Evolutionary conservation across 2,888 invertebrate genomes (phyloP).

Genomic region (Ormyrus rosae): DNA sequence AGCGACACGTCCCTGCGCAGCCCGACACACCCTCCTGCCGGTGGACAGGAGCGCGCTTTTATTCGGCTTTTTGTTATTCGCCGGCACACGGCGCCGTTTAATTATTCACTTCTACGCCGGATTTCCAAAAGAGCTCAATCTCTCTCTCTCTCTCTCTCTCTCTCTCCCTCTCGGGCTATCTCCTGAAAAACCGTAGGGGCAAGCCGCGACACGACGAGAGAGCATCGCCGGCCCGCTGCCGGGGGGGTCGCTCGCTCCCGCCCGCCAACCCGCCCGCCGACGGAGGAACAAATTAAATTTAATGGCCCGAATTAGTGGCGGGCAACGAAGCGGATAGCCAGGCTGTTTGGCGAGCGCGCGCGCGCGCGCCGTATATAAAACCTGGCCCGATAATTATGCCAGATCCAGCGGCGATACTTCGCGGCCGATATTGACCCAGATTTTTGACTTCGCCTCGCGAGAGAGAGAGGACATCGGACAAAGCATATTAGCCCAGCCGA

Average conservation of each 20-base stretch:
- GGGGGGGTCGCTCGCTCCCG: not conserved
- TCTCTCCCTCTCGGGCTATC: too few relatives aligned
- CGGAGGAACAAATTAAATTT: constrained; percentile 70
- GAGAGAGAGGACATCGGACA: constrained; percentile 44
- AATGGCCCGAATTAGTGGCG: constrained; percentile 72
- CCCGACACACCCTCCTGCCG: not conserved
- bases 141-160: too few relatives aligned
- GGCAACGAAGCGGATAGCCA: constrained; percentile 57
- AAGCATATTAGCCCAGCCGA: constrained; percentile 52
- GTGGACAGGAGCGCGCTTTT: not conserved
- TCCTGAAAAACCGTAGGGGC: not conserved
- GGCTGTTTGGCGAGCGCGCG: constrained; percentile 57
- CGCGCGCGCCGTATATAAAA: constrained; percentile 30
- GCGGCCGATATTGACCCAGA: too few relatives aligned
- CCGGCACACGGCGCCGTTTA: constrained; percentile 9
- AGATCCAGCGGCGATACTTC: too few relatives aligned
- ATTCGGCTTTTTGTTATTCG: constrained; percentile 10
- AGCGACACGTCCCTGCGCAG: not conserved
- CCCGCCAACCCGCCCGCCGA: constrained; percentile 18
- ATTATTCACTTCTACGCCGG: constrained; percentile 24
- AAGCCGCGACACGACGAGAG: not conserved
- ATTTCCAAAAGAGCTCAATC: too few relatives aligned
- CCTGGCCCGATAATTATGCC: too few relatives aligned
- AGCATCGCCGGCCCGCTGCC: not conserved
- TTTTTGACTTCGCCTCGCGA: not conserved